Evolutionary conservation across 2,888 invertebrate genomes (phyloP).

Genomic region (Brenthis daphne): DNA sequence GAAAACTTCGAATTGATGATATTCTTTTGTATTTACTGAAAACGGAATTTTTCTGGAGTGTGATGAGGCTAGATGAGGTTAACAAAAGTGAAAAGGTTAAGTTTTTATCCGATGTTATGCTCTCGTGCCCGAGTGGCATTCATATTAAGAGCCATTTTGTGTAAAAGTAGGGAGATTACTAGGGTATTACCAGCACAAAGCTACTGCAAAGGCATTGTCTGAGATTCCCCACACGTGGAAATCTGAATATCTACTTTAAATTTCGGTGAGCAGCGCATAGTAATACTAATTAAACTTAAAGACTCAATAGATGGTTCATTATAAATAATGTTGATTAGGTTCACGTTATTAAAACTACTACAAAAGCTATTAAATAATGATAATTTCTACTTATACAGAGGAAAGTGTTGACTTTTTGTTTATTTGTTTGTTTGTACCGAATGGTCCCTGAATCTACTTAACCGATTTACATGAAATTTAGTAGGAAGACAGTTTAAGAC

Average conservation of each 20-base stretch:
- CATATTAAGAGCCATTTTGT: constrained; percentile 22
- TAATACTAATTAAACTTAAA: background rate
- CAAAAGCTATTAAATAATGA: too few relatives aligned
- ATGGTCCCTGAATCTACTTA: too few relatives aligned
- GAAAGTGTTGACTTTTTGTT: too few relatives aligned
- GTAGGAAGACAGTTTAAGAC: too few relatives aligned
- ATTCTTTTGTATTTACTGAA: constrained; percentile 12
- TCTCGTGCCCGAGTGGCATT: constrained; percentile 26
- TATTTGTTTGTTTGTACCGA: too few relatives aligned
- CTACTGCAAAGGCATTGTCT: constrained; percentile 14
- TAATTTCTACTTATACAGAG: too few relatives aligned
- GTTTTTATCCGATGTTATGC: constrained; percentile 30
- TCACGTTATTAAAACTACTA: too few relatives aligned
- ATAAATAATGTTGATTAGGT: background rate
- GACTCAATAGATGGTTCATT: background rate
- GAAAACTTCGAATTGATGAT: background rate
- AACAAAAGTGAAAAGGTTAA: constrained; percentile 23
- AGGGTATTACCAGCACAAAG: constrained; percentile 29
- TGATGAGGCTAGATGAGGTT: background rate
- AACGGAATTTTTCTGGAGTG: background rate
- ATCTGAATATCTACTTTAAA: constrained; percentile 3
- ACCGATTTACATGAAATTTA: too few relatives aligned
- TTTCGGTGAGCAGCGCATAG: background rate
- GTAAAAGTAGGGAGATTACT: constrained; percentile 24
- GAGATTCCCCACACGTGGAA: constrained; percentile 14